Conservation (phyloP, 2,888 invertebrate species). For the Diploptera punctata region DNA sequence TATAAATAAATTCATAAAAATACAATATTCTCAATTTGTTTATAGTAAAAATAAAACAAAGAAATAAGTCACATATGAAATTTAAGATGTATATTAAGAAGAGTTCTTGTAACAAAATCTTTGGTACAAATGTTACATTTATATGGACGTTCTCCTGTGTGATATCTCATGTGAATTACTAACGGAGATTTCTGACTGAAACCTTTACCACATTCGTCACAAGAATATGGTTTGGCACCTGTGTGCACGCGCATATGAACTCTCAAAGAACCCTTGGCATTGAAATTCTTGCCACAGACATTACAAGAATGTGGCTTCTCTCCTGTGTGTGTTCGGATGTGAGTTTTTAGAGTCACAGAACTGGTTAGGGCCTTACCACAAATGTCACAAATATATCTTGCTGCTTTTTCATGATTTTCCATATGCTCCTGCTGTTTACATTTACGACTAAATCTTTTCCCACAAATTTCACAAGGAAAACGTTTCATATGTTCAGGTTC, state of each 20-base stretch:
- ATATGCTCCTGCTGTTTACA: not conserved
- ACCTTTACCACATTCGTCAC: not conserved
- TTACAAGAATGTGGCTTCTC: not conserved
- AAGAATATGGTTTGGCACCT: not conserved
- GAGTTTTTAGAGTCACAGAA: too few relatives aligned
- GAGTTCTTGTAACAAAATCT: not conserved
- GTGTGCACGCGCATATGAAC: not conserved
- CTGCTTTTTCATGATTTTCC: not conserved
- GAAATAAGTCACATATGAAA: too few relatives aligned
- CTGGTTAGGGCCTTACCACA: too few relatives aligned
- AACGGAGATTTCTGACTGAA: not conserved
- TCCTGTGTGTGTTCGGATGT: too few relatives aligned
- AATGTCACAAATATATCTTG: not conserved
- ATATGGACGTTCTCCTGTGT: not conserved
- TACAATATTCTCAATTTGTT: too few relatives aligned
- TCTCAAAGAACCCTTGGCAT: not conserved
- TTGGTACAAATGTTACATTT: not conserved
- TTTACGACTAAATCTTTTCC: constrained; percentile 46
- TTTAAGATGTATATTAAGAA: not conserved
- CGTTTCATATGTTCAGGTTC: constrained; percentile 45
- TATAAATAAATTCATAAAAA: too few relatives aligned
- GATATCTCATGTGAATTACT: not conserved
- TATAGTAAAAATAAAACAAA: too few relatives aligned
- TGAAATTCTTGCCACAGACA: not conserved
- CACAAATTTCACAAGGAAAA: constrained; percentile 48